Evolutionary conservation across 35 echinoderm and acorn worm genomes (phyloP).

Genomic region (Apostichopus japonicus): DNA sequence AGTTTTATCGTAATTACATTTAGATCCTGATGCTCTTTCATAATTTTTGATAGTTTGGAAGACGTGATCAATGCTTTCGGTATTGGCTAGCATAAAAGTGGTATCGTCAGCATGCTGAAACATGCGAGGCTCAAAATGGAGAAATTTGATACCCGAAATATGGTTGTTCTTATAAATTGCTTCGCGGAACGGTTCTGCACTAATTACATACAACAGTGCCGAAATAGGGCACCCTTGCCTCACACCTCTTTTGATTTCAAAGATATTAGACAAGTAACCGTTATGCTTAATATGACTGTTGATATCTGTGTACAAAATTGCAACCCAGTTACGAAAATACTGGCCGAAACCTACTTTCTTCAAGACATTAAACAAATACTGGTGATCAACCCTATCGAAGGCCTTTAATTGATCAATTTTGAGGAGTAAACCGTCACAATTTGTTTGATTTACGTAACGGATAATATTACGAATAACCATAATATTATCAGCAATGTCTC

Average conservation of each 20-base stretch:
- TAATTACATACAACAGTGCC: slow-evolving; percentile 34
- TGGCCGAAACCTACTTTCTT: not conserved
- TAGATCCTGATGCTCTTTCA: slow-evolving; percentile 42
- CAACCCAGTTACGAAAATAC: slow-evolving; percentile 44
- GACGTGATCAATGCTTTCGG: not conserved
- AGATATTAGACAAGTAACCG: slow-evolving; percentile 25
- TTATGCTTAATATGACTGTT: slow-evolving; percentile 38
- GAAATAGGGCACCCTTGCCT: slow-evolving; percentile 52
- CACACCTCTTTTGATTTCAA: slow-evolving; percentile 6
- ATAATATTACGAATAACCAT: slow-evolving; percentile 22
- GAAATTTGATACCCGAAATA: slow-evolving; percentile 1
- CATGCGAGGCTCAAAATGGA: not conserved
- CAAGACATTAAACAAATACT: not conserved
- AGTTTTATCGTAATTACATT: slow-evolving; percentile 29
- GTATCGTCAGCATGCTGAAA: slow-evolving; percentile 53
- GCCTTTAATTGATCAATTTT: slow-evolving; percentile 40
- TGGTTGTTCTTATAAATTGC: not conserved
- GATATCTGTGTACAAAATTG: not conserved
- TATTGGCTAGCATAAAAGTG: not conserved
- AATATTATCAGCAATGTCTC: slow-evolving; percentile 55
- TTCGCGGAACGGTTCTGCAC: slow-evolving; percentile 20
- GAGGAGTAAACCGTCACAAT: not conserved
- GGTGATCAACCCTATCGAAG: slow-evolving; percentile 28
- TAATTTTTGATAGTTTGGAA: slow-evolving; percentile 9
- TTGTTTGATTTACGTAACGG: not conserved